These are phyloP conservation scores for Sarcophaga peregrina DNA, from an alignment of 1,140 invertebrate species.

Conservation along the genomic window DNA sequence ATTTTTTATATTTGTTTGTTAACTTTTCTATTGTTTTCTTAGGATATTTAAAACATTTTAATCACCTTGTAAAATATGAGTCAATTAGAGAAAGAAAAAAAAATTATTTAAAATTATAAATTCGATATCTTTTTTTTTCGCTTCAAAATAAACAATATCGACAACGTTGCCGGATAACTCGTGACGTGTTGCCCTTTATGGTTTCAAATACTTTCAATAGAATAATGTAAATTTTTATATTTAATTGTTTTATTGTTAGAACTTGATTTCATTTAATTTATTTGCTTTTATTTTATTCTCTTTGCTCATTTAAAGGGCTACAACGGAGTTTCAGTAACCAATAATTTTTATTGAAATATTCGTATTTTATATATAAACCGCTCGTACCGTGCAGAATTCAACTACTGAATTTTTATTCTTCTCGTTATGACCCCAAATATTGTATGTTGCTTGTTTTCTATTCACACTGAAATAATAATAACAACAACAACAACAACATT, in stretches of 20 bases:
- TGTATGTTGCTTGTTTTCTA: background rate
- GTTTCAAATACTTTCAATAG: background rate
- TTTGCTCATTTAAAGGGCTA: background rate
- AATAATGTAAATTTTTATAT: too few relatives aligned
- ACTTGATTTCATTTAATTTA: background rate
- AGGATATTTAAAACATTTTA: background rate
- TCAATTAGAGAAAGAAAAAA: background rate
- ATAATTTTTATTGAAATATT: background rate
- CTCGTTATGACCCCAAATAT: constrained; percentile 36
- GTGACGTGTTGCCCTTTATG: background rate
- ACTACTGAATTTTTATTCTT: constrained; percentile 34
- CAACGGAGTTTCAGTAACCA: background rate
- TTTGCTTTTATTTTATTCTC: background rate
- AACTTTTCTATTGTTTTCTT: background rate
- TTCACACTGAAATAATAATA: background rate
- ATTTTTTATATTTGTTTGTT: too few relatives aligned
- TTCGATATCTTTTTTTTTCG: background rate
- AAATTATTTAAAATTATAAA: too few relatives aligned
- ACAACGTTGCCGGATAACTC: background rate
- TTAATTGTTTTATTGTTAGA: background rate
- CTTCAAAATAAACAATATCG: too few relatives aligned
- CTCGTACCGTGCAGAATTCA: constrained; percentile 38
- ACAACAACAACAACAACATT: too few relatives aligned
- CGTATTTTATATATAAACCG: constrained; percentile 3
- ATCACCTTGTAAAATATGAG: constrained; percentile 13